Evolutionary conservation across 2,888 invertebrate species (phyloP).

Genomic region (Dilophus febrilis): DNA sequence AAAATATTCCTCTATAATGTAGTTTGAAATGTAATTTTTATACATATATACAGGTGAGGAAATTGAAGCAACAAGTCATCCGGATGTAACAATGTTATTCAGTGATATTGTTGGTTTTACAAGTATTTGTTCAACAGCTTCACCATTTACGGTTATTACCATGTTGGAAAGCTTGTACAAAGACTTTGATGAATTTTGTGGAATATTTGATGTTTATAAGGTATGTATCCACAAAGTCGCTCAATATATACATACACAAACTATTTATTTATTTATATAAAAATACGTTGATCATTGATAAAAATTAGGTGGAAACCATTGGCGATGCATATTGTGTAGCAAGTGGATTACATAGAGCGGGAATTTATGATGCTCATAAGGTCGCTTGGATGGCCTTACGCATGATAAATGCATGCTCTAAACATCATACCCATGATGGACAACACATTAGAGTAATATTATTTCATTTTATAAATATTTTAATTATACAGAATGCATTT

Average conservation of each 20-base stretch:
- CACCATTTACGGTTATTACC: slow-evolving; percentile 89
- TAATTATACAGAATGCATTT: not conserved
- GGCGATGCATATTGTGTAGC: slow-evolving; percentile 95
- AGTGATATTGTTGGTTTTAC: slow-evolving; percentile 95
- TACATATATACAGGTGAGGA: slow-evolving; percentile 76
- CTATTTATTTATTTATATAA: too few species aligned
- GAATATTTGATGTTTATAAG: slow-evolving; percentile 87
- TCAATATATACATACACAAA: too few species aligned
- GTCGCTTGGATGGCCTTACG: slow-evolving; percentile 93
- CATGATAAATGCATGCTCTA: slow-evolving; percentile 81
- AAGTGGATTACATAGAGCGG: slow-evolving; percentile 75
- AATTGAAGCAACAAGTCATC: slow-evolving; percentile 84
- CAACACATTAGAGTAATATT: slow-evolving; percentile 63
- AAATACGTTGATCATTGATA: too few species aligned
- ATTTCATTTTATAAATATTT: too few species aligned
- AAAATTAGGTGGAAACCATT: slow-evolving; percentile 73
- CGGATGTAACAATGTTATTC: slow-evolving; percentile 88
- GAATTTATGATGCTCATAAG: slow-evolving; percentile 78
- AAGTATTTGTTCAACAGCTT: slow-evolving; percentile 85
- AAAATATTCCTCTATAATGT: not conserved
- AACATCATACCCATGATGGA: slow-evolving; percentile 79
- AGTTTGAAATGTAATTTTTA: slow-evolving; percentile 8
- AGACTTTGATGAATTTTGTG: slow-evolving; percentile 83
- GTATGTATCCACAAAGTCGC: too few species aligned
- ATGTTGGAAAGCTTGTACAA: slow-evolving; percentile 89